Evolutionary conservation across 2,797 vertebrate genomes (phyloP).

Genomic region (Scyliorhinus canicula): DNA sequence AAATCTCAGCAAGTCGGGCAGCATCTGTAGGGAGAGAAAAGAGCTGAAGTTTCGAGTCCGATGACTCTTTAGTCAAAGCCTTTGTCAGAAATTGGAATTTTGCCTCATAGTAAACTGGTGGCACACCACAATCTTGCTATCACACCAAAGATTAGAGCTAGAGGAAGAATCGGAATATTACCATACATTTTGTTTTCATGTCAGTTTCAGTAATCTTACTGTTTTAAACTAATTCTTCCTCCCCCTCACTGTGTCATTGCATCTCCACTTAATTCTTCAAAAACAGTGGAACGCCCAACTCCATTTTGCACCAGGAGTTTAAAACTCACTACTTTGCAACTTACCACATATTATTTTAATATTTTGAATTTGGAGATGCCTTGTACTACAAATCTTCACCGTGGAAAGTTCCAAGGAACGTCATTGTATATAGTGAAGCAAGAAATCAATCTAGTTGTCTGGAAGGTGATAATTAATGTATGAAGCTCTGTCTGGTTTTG

Average conservation of each 20-base stretch:
- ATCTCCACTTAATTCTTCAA: neutral
- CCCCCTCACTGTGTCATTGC: neutral
- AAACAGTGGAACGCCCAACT: neutral
- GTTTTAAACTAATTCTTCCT: neutral
- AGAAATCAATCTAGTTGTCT: neutral
- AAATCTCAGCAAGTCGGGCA: too few relatives aligned
- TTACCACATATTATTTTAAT: neutral
- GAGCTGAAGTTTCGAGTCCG: too few relatives aligned
- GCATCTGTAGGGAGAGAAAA: too few relatives aligned
- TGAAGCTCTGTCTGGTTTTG: neutral
- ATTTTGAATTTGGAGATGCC: slow-evolving; percentile 3
- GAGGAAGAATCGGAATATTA: neutral
- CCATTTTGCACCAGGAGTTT: neutral
- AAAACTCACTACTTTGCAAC: neutral
- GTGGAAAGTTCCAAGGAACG: neutral
- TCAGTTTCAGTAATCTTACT: neutral
- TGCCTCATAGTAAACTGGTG: neutral
- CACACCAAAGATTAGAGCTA: neutral
- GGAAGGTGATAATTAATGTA: neutral
- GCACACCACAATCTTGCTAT: neutral
- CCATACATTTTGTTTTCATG: neutral
- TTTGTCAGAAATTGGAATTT: neutral
- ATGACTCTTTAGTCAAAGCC: too few relatives aligned
- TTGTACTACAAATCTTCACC: neutral
- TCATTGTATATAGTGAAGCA: neutral